Base-by-base conservation (phyloP, 2,797 vertebrate genomes). In the Trematomus bernacchii region DNA sequence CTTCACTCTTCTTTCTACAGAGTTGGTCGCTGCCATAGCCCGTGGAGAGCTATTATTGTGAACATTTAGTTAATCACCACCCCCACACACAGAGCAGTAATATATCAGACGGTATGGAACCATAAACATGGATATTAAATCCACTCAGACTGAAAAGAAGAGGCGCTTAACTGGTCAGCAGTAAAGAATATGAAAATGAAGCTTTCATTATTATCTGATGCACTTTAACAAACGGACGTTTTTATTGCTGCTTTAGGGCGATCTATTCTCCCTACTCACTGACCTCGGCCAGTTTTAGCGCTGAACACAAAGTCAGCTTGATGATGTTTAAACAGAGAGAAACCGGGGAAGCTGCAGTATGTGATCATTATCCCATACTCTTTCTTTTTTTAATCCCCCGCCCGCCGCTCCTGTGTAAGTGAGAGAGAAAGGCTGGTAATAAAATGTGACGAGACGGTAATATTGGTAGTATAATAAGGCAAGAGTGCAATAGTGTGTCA, bases 141-240 rank as follows among this genome's bases (percentile, higher is more conserved):
- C 82, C 77, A 74, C 85, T 88, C 79, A 75, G 69, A 79, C 60
- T 76, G 70, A 85, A 89, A 85, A 82, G 82, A 75, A 73, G 74
- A 85, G 71, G 59, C 82, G 84, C 76, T 93, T 90, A 82, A 88
- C 73, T 76, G 73, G 77, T 73, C 69, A 73, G 67, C 83, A 77
- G 65, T 90, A 84, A 87, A 91, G 73, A 88, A 86, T 88, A 83
- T 84, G 84, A 82, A 89, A 88, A 90, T 90, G 62, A 87, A 85
- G 76, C 79, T 74, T 82, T 85, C 78, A 83, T 86, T 86, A 83
- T 87, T 90, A 89, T 85, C 80, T 61, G 85, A 76, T 83, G 73
- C 74, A 88, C 85, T 84, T 37, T 37, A 37, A 37, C 6, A 79
- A 87, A 85, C 14, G 53, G 66, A 18, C n/a, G 21, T 84, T 93